Base-by-base conservation (phyloP, 2,888 invertebrate genomes). In the Agriopis marginaria region DNA sequence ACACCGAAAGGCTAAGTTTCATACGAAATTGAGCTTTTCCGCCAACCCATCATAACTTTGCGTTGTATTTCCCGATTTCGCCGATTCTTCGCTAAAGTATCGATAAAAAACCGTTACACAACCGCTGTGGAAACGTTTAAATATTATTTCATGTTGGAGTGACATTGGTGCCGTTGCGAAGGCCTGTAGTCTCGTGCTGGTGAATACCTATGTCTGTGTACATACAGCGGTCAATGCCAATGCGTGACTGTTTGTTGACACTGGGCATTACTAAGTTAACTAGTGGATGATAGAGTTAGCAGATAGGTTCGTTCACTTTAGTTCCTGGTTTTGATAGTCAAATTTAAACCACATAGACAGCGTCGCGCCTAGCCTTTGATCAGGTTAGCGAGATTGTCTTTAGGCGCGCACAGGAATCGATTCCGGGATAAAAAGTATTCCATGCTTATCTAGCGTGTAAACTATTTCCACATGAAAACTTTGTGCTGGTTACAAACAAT, bases 221-320 rank as follows among this genome's bases (percentile, higher is more conserved):
- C 9, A 7, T 49, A 45, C 42, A 14, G 49, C 67, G 77, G 75
- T 79, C 78, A 77, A 79, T 78, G 78, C 75, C 75, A 73, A 39
- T 45, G 65, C 53, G 69, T 73, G 75, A 68, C 71, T 72, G 71
- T 51, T 17, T 69, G 64, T 68, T 53, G 59, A 53, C 59, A 59
- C 45, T 59, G 42, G 11, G 8, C 53, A 62, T 53, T 62, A 42
- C 50, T 7, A 6, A 51, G 39, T 51, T 51, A 45, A 9, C 8
- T 51, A 10, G 17, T 12, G 7, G 17, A 23, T 58, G 45, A 23
- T 58, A 8, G 58, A 32, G 51, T 12, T 14, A n/a, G 8, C 49
- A 7, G 8, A 8, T 7, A 7, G n/a, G 6, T 49, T n/a, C 4
- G 14, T 14, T 12, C 0, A 45, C 10, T 5, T 11, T 6, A 14